phyloP scores from a whole-genome alignment of 2,113 vertebrate genomes.

The Martes martes region DNA sequence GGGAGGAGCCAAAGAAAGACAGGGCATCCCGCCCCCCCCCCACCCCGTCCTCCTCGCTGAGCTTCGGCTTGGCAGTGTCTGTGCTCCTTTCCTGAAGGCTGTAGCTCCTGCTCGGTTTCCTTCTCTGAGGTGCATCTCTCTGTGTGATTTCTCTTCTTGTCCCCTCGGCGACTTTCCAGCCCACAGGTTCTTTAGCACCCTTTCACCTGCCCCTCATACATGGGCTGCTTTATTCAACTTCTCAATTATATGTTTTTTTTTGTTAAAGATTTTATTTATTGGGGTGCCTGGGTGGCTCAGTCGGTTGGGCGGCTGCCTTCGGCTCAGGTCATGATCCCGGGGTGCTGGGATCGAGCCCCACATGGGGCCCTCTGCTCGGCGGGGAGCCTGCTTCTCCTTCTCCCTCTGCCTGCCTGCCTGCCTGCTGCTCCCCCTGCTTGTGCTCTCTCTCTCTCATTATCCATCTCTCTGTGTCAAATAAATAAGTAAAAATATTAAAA shows the following conservation, averaged over 20 bases:
- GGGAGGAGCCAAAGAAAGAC: neutral
- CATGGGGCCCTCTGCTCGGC: no score
- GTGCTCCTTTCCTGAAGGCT: neutral
- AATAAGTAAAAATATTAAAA: no score
- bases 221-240: neutral
- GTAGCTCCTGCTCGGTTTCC: neutral
- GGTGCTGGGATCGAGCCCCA: no score
- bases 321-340: no score
- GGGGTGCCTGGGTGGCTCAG: no score
- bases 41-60: neutral
- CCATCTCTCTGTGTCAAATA: no score
- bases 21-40: neutral
- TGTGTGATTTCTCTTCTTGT: neutral
- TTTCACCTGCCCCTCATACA: slow-evolving; percentile 4
- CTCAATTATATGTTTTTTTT: neutral
- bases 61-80: neutral
- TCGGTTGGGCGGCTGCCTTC: no score
- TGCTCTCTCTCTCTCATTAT: no score
- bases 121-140: neutral
- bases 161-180: neutral
- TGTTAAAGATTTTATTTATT: no score
- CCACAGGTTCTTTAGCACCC: neutral
- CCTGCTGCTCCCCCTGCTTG: no score
- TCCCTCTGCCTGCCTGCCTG: no score
- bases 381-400: no score